Percentiles rank a stretch among this genome's conserved stretches.
phyloP scores from a whole-genome alignment of 2,113 vertebrate genomes.

The Cyphomyrus plagiostoma region DNA sequence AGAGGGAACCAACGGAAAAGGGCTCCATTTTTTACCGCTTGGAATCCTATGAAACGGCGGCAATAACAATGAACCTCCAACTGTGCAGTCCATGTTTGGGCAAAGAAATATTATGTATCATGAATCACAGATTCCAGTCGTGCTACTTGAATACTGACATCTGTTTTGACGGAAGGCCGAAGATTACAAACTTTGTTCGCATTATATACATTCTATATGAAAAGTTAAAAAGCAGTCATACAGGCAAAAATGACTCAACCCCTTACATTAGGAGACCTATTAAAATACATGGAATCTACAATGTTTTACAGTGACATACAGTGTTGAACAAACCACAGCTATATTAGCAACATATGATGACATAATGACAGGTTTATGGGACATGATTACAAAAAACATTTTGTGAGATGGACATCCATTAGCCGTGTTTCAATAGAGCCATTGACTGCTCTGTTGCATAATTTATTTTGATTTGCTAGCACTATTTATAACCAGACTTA shows the following conservation, averaged over 20 bases:
- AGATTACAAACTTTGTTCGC: background rate
- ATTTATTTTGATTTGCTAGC: background rate
- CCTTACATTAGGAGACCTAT: background rate
- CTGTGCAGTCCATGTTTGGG: background rate
- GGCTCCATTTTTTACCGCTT: background rate
- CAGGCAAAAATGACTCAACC: background rate
- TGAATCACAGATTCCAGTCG: background rate
- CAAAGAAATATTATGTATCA: background rate
- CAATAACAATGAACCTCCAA: background rate
- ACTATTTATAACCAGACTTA: background rate
- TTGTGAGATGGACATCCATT: background rate
- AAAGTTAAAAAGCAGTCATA: background rate
- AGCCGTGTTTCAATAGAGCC: background rate
- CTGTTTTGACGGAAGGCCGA: background rate
- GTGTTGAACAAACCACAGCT: background rate
- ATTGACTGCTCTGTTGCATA: background rate
- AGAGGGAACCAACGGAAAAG: background rate
- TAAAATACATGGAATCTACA: background rate
- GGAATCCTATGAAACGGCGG: background rate
- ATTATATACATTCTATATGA: background rate
- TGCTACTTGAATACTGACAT: background rate
- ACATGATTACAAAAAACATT: background rate
- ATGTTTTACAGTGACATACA: background rate
- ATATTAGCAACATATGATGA: background rate
- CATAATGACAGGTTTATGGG: background rate